These are phyloP conservation scores for Cheilinus undulatus DNA, from an alignment of 2,113 vertebrate species.

Conservation along the genomic window DNA sequence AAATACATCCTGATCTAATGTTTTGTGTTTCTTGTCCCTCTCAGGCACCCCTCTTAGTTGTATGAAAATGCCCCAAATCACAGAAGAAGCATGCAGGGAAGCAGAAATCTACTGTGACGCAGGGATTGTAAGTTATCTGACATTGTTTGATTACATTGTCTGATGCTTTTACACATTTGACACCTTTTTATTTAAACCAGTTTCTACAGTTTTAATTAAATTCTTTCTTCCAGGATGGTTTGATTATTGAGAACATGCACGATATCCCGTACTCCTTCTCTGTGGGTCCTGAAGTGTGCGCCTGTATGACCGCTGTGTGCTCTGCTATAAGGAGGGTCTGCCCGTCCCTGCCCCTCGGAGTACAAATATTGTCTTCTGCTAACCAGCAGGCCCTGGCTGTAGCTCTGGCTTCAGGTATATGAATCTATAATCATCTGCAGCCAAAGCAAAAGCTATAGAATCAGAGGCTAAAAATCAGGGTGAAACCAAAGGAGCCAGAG, in stretches of 20 bases:
- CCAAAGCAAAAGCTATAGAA: not conserved
- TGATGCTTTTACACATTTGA: not conserved
- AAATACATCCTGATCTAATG: not conserved
- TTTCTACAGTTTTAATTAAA: not conserved
- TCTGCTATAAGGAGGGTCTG: slow-evolving; percentile 78
- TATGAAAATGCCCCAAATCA: slow-evolving; percentile 82
- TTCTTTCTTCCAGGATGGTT: slow-evolving; percentile 81
- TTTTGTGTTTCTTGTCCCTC: not conserved
- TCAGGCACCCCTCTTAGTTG: slow-evolving; percentile 84
- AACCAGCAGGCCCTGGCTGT: slow-evolving; percentile 86
- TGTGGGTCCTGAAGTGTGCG: slow-evolving; percentile 86
- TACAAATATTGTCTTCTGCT: slow-evolving; percentile 87
- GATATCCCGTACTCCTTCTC: slow-evolving; percentile 85
- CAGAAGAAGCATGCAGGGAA: slow-evolving; percentile 85
- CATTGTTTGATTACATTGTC: not conserved
- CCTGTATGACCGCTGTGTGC: slow-evolving; percentile 84
- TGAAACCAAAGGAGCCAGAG: not conserved
- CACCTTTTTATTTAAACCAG: not conserved
- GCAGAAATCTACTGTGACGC: slow-evolving; percentile 85
- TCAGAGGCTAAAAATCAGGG: not conserved
- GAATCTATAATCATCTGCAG: not conserved
- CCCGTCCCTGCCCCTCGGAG: slow-evolving; percentile 81
- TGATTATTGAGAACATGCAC: slow-evolving; percentile 93
- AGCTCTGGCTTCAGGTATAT: slow-evolving; percentile 86
- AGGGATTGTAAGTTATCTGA: slow-evolving; percentile 82